Evolutionary conservation across 92 coral and sea anemone genomes (phyloP).

Genomic region (Chrysogorgia sp.): DNA sequence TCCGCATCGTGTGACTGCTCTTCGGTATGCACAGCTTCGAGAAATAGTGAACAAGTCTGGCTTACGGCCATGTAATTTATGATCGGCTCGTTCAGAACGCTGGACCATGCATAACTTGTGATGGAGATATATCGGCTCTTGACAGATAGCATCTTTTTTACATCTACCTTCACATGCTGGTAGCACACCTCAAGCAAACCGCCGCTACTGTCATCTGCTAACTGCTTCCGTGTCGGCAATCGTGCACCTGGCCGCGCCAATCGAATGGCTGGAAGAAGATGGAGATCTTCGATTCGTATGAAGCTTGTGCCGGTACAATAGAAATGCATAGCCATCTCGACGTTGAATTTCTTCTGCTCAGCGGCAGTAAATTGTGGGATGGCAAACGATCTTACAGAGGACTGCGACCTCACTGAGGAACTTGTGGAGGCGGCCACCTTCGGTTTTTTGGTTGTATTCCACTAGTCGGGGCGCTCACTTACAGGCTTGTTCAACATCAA

Average conservation of each 20-base stretch:
- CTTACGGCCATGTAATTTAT: conserved; percentile 8
- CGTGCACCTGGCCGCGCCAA: conserved; percentile 13
- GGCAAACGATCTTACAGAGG: conserved; percentile 15
- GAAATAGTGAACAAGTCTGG: conserved; percentile 7
- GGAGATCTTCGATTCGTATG: conserved; percentile 10
- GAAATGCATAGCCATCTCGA: no score
- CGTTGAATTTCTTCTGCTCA: conserved; percentile 33
- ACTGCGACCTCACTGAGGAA: background rate
- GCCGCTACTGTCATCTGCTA: conserved; percentile 28
- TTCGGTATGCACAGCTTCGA: conserved; percentile 11
- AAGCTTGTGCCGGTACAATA: no score
- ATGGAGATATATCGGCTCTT: conserved; percentile 4
- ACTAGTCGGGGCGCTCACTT: conserved; percentile 28
- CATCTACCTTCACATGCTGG: conserved; percentile 11
- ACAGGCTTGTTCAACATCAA: conserved; percentile 22
- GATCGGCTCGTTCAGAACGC: no score
- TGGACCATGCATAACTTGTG: conserved; percentile 9
- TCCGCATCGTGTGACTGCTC: no score
- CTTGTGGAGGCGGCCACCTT: background rate
- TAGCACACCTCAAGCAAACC: conserved; percentile 21
- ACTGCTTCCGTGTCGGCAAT: no score
- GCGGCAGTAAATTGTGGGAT: conserved; percentile 4
- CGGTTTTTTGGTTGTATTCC: conserved; percentile 12
- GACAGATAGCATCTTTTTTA: background rate
- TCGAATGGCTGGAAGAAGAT: conserved; percentile 12